A percentile compares a stretch with the other conserved stretches of the same genome.
Evolutionary conservation across 2,888 invertebrate genomes (phyloP).

Genomic region (Lottia gigantea): DNA sequence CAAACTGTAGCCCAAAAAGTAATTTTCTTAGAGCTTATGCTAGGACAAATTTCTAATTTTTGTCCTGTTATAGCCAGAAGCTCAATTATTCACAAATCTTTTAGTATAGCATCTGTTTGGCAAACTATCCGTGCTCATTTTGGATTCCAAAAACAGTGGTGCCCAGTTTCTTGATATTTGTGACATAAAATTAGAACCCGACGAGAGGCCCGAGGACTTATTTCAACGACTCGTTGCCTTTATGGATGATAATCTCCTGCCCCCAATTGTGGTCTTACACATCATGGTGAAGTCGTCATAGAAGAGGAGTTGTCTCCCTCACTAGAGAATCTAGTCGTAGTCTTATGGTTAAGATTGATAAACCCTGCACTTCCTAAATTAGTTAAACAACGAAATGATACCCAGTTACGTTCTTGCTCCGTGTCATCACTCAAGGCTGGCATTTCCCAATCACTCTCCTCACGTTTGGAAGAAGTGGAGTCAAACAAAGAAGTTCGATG

Average conservation of each 20-base stretch:
- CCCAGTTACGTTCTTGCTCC: not conserved
- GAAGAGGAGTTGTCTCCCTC: not conserved
- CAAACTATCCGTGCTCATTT: constrained; percentile 2
- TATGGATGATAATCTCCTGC: not conserved
- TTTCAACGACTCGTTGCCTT: not conserved
- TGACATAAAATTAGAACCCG: not conserved
- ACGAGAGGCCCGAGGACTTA: not conserved
- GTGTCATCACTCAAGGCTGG: not conserved
- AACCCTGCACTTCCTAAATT: not conserved
- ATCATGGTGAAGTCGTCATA: not conserved
- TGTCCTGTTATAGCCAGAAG: not conserved
- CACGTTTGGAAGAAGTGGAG: not conserved
- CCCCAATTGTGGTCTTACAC: not conserved
- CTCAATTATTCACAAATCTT: not conserved
- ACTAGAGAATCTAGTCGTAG: not conserved
- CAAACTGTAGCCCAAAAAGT: constrained; percentile 1
- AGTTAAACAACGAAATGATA: not conserved
- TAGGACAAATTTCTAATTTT: not conserved
- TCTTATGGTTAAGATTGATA: not conserved
- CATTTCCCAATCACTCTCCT: not conserved
- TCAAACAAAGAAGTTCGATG: not conserved
- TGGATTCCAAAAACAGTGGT: constrained; percentile 8
- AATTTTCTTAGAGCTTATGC: not conserved
- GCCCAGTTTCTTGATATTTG: not conserved
- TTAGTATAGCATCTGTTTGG: not conserved